Percentiles rank a stretch among this genome's conserved stretches.
Evolutionary conservation across 1,140 invertebrate genomes (phyloP).

Genomic region (Pseudomyrmex concolor): DNA sequence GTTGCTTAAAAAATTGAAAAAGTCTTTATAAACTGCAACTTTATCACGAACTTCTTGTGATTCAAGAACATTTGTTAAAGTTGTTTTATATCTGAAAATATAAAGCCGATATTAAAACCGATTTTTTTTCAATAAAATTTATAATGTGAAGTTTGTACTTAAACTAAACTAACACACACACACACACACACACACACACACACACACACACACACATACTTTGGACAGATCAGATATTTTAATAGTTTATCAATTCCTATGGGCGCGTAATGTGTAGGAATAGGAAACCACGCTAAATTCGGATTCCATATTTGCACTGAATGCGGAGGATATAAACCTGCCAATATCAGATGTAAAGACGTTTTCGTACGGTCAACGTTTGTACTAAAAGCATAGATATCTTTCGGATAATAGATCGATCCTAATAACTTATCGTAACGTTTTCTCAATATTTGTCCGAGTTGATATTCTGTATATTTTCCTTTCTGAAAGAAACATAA

Average conservation of each 20-base stretch:
- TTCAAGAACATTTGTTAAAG: conserved; percentile 69
- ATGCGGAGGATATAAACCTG: conserved; percentile 86
- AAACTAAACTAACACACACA: conserved; percentile 6
- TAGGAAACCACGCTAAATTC: conserved; percentile 77
- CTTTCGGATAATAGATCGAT: conserved; percentile 82
- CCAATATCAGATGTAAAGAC: conserved; percentile 85
- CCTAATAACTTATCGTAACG: conserved; percentile 85
- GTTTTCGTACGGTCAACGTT: conserved; percentile 87
- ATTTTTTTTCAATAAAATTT: background rate
- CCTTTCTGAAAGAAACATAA: conserved; percentile 81
- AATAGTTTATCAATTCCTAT: conserved; percentile 70
- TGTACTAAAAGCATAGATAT: conserved; percentile 83
- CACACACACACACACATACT: conserved; percentile 37
- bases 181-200: conserved; percentile 35
- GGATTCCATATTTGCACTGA: conserved; percentile 83
- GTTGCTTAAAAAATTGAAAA: conserved; percentile 84
- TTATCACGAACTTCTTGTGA: conserved; percentile 81
- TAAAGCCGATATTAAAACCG: background rate
- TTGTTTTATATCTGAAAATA: conserved; percentile 61
- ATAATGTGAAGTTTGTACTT: background rate
- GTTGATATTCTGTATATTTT: conserved; percentile 85
- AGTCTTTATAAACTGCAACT: conserved; percentile 81
- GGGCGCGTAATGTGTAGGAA: conserved; percentile 72
- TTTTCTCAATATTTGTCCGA: conserved; percentile 85
- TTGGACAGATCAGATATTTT: conserved; percentile 47